Percentiles rank a stretch among this genome's conserved stretches.
phyloP scores from a whole-genome alignment of 2,113 vertebrate species.

The Gymnorhina tibicen region DNA sequence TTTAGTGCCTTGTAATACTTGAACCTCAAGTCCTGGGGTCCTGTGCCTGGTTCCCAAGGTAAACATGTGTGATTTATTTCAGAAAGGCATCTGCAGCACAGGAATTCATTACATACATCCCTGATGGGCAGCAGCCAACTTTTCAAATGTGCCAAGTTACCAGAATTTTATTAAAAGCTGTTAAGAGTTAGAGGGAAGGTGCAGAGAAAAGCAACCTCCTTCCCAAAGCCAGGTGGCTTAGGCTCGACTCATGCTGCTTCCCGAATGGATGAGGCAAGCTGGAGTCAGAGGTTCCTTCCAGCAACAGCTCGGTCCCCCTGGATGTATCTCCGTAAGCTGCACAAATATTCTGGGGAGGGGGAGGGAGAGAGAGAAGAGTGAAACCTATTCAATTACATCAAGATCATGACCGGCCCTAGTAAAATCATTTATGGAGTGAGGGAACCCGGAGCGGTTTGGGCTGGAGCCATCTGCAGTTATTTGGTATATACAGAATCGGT shows the following conservation, averaged over 20 bases:
- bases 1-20: background rate
- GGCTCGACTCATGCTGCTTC: background rate
- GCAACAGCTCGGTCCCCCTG: constrained; percentile 31
- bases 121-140: constrained; percentile 25
- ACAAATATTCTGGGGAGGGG: constrained; percentile 31
- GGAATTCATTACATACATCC: constrained; percentile 28
- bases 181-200: constrained; percentile 22
- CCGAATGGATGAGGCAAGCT: constrained; percentile 42
- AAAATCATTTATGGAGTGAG: constrained; percentile 65
- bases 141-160: constrained; percentile 26
- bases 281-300: constrained; percentile 55
- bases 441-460: constrained; percentile 28
- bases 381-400: constrained; percentile 51
- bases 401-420: background rate
- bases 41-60: constrained; percentile 33
- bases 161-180: constrained; percentile 38
- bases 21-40: background rate
- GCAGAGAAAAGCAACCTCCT: constrained; percentile 35
- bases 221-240: constrained; percentile 58
- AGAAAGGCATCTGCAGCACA: constrained; percentile 18
- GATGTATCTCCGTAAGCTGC: constrained; percentile 18
- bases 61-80: constrained; percentile 26
- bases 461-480: constrained; percentile 63
- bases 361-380: constrained; percentile 8
- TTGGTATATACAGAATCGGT: constrained; percentile 61